Conservation (phyloP, 2,113 vertebrate genomes). For the Dunckerocampus dactyliophorus region DNA sequence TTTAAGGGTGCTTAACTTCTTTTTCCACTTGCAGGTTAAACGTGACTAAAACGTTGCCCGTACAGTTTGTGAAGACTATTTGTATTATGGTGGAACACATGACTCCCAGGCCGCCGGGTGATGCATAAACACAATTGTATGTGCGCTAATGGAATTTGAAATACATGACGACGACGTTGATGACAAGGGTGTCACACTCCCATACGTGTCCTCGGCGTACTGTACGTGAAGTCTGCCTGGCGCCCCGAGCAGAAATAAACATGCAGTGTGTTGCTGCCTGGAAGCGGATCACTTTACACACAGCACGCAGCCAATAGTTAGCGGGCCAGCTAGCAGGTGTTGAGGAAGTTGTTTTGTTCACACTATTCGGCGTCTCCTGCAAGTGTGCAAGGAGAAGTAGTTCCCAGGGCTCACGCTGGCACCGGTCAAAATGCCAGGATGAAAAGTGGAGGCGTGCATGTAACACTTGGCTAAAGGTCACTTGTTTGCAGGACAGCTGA, state of each 20-base stretch:
- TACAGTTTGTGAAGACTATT: too few species aligned
- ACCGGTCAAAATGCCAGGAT: too few species aligned
- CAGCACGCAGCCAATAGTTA: conserved; percentile 22
- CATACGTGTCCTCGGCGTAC: background rate
- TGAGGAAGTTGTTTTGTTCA: conserved; percentile 64
- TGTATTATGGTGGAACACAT: too few species aligned
- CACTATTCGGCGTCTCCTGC: conserved; percentile 29
- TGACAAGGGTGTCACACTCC: too few species aligned
- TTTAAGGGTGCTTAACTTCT: too few species aligned
- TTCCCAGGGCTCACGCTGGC: conserved; percentile 39
- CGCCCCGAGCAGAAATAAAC: conserved; percentile 72
- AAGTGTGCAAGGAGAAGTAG: conserved; percentile 29
- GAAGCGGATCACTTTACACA: conserved; percentile 63
- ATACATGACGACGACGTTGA: too few species aligned
- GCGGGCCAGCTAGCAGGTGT: conserved; percentile 21
- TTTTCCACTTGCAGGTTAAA: too few species aligned
- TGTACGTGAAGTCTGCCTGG: conserved; percentile 68
- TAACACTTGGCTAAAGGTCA: conserved; percentile 11
- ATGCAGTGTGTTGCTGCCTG: too few species aligned
- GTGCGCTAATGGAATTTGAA: too few species aligned
- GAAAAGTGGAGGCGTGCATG: conserved; percentile 8
- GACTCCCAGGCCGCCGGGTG: too few species aligned
- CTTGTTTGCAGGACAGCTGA: conserved; percentile 30
- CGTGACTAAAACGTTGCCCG: too few species aligned
- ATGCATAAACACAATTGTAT: too few species aligned